phyloP scores from a whole-genome alignment of 2,888 invertebrate species.

The Priocnemis perturbator region DNA sequence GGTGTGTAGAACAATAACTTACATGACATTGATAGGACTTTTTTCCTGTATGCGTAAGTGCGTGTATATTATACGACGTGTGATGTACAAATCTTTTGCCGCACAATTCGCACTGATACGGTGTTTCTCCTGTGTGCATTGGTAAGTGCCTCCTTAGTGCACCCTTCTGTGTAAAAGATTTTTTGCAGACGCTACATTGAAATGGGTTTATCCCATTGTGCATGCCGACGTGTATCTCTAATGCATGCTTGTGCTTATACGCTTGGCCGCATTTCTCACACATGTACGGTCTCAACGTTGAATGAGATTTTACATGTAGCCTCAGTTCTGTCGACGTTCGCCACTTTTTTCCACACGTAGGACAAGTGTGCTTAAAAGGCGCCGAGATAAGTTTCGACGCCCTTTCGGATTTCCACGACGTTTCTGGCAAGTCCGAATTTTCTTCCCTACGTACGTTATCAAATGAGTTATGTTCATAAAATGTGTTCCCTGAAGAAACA shows the following conservation, averaged over 20 bases:
- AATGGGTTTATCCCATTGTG: conserved; percentile 80
- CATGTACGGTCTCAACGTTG: conserved; percentile 63
- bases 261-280: conserved; percentile 79
- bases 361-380: conserved; percentile 55
- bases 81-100: conserved; percentile 83
- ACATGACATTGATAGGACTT: conserved; percentile 67
- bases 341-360: conserved; percentile 61
- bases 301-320: conserved; percentile 61
- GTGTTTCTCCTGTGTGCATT: conserved; percentile 80
- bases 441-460: not conserved
- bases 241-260: conserved; percentile 80
- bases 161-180: conserved; percentile 80
- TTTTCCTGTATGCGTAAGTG: conserved; percentile 77
- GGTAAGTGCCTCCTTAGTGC: conserved; percentile 80
- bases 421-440: not conserved
- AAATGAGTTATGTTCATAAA: conserved; percentile 5
- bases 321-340: conserved; percentile 57
- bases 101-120: conserved; percentile 80
- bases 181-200: conserved; percentile 79
- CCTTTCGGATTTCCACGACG: conserved; percentile 41
- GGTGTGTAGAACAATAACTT: conserved; percentile 41
- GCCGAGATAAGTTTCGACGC: conserved; percentile 51
- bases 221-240: conserved; percentile 80
- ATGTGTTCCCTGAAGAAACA: conserved; percentile 5
- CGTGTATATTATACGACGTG: conserved; percentile 84